A percentile compares a stretch with the other conserved stretches of the same genome.
Conservation (phyloP, 2,888 invertebrate species). For the Eupithecia tripunctaria region DNA sequence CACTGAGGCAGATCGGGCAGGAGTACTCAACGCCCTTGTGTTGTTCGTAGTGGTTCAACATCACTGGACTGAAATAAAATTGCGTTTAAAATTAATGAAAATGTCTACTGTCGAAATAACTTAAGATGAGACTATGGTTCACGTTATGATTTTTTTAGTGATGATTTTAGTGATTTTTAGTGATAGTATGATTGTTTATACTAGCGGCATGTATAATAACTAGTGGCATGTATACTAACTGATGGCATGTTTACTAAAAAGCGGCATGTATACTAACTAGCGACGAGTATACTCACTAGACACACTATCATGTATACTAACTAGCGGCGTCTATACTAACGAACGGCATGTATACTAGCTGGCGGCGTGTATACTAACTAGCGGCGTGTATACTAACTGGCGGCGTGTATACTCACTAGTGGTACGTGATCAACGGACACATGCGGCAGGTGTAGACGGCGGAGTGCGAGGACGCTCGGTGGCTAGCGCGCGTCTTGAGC, state of each 20-base stretch:
- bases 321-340: background rate
- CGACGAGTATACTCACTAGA: background rate
- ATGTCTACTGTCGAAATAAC: too few relatives aligned
- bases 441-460: constrained; percentile 32
- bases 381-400: background rate
- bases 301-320: background rate
- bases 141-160: too few relatives aligned
- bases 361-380: background rate
- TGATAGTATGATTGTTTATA: too few relatives aligned
- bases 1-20: constrained; percentile 30
- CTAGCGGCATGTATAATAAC: background rate
- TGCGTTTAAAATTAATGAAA: background rate
- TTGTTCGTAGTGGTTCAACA: constrained; percentile 34
- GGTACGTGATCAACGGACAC: constrained; percentile 33
- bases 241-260: too few relatives aligned
- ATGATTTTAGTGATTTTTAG: too few relatives aligned
- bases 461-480: constrained; percentile 23
- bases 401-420: constrained; percentile 22
- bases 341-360: background rate
- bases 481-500: constrained; percentile 31
- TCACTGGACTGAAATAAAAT: constrained; percentile 25
- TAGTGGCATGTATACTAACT: background rate
- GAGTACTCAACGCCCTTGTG: constrained; percentile 30
- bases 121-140: too few relatives aligned
- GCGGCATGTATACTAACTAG: too few relatives aligned